phyloP scores from a whole-genome alignment of 2,797 vertebrate genomes.

The Catostomus latipinnis region DNA sequence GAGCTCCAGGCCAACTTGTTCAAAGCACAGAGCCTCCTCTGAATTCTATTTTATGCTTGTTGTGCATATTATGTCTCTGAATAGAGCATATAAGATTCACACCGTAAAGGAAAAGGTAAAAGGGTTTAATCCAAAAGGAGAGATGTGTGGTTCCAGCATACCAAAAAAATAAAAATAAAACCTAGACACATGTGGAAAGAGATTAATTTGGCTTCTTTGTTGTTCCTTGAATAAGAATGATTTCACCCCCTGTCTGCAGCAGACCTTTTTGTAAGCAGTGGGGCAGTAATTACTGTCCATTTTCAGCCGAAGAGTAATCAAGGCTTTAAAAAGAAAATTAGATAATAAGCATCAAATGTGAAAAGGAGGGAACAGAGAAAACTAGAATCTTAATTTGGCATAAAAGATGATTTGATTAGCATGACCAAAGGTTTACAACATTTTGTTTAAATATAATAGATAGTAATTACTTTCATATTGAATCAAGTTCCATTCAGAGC shows the following conservation, averaged over 20 bases:
- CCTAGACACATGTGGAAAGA: constrained; percentile 63
- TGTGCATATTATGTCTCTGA: constrained; percentile 68
- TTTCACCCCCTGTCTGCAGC: constrained; percentile 69
- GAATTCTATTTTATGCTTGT: constrained; percentile 74
- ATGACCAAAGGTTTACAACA: constrained; percentile 80
- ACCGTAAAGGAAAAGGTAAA: constrained; percentile 65
- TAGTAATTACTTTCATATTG: constrained; percentile 77
- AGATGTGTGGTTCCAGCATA: constrained; percentile 61
- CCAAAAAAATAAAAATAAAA: constrained; percentile 56
- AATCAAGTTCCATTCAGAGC: constrained; percentile 77
- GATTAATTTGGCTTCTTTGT: constrained; percentile 76
- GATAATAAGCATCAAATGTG: constrained; percentile 81
- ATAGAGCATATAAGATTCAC: constrained; percentile 64
- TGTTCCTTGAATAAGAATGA: constrained; percentile 77
- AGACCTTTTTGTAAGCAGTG: constrained; percentile 73
- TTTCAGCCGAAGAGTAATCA: constrained; percentile 78
- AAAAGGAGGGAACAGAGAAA: constrained; percentile 75
- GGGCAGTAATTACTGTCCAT: constrained; percentile 82
- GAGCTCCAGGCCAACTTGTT: constrained; percentile 78
- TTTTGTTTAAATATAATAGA: constrained; percentile 82
- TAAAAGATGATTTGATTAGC: constrained; percentile 80
- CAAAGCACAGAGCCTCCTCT: constrained; percentile 65
- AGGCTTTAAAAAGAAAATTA: constrained; percentile 77
- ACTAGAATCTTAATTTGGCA: constrained; percentile 73
- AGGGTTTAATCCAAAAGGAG: constrained; percentile 68